A percentile compares a stretch with the other conserved stretches of the same genome.
phyloP scores from a whole-genome alignment of 37 sponge, comb jelly and placozoan species.

The Cladorhizidae sp. region DNA sequence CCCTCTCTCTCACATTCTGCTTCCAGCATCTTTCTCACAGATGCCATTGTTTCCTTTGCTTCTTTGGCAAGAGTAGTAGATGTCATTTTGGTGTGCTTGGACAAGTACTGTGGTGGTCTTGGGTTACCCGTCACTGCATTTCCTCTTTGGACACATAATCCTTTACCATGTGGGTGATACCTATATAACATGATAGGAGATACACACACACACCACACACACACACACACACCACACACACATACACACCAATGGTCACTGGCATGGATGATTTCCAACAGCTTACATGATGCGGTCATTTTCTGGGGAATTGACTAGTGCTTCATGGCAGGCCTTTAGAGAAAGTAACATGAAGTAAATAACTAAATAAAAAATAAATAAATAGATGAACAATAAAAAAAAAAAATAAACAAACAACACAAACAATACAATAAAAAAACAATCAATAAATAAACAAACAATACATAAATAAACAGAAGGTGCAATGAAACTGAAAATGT shows the following conservation, averaged over 20 bases:
- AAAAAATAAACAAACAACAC: too few species aligned
- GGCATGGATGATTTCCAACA: background rate
- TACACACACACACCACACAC: too few species aligned
- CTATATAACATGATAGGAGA: constrained; percentile 6
- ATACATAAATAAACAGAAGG: too few species aligned
- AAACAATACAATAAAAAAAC: too few species aligned
- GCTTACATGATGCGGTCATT: constrained; percentile 41
- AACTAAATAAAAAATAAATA: too few species aligned
- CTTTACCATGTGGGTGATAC: constrained; percentile 67
- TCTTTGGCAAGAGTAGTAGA: constrained; percentile 67
- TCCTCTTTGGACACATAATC: constrained; percentile 59
- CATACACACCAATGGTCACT: background rate
- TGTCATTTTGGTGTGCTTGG: constrained; percentile 66
- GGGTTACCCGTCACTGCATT: constrained; percentile 81
- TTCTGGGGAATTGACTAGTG: constrained; percentile 57
- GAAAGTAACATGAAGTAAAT: too few species aligned
- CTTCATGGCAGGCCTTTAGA: constrained; percentile 60
- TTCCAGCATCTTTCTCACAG: constrained; percentile 56
- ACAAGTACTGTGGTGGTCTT: constrained; percentile 73
- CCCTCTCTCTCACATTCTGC: constrained; percentile 29
- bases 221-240: too few species aligned
- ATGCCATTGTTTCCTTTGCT: constrained; percentile 55
- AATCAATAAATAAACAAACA: too few species aligned
- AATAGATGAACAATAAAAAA: too few species aligned
- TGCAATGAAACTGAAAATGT: too few species aligned